Base-by-base conservation (phyloP, 1,140 invertebrate species). In the Drosophila punjabiensis region DNA sequence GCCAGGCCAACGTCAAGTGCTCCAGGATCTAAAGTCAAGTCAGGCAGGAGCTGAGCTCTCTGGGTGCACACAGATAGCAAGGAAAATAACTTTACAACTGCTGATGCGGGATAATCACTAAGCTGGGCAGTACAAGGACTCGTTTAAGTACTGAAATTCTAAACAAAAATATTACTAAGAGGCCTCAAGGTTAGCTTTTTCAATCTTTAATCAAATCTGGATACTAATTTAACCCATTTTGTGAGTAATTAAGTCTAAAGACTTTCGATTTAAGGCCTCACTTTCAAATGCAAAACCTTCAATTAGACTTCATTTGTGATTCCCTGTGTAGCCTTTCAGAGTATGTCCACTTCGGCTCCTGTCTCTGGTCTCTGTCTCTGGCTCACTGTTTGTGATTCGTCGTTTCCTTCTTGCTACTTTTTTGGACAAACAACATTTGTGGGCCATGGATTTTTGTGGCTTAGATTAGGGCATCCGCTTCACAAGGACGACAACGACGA, bases 381-480 rank as follows among this genome's bases (percentile, higher is more conserved):
- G 32, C 41, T 33, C 30, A 18, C 52, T 16, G 53, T 37, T 28
- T 39, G 55, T 24, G 35, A 20, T 35, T 33, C 52, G 4, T 47
- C 35, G 30, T 53, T 52, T 33, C 37, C 16, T 74, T 62, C 13
- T 60, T 70, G 67, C 50, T 18, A 67, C 48, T 41, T 74, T 52
- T 52, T 45, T 41, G 24, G 43, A 61, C 68, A 73, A 74, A 61
- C 53, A 74, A 50, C 59, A 73, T 74, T 53, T 74, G 68, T 74
- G 68, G 70, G 68, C 70, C 70, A 73, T 73, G 70, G 70, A 71
- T 74, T 68, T 68, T 74, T 74, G 70, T 74, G 35, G 33, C 68
- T 73, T 73, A 73, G 70, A 74, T 73, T 73, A 53, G 37, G 41
- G 68, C 70, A 52, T 73, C 45, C 70, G 45, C 28, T 35, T 66